Evolutionary conservation across 2,113 vertebrate species (phyloP), one percentile per base, ranked within the genome.

Genomic region (Syngnathus typhle): DNA sequence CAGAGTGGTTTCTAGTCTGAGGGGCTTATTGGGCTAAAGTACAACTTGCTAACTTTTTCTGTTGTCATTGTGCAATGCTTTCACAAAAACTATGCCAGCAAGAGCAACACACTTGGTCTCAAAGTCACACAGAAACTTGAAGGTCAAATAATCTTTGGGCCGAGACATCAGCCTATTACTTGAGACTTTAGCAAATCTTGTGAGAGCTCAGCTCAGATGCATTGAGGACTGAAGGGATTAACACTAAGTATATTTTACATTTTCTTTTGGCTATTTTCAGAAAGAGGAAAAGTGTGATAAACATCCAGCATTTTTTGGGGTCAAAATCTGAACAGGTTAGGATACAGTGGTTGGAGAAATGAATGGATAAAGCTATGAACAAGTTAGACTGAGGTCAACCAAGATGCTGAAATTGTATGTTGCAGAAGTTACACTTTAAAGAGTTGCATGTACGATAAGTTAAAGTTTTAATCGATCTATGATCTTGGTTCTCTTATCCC

Each of bases 391-490:
- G 41, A 21, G 37, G 15, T 13, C 9, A 21, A 54, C 18, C n/a
- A 23, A 1, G 8, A 11, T 21, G 2, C 16, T 49, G 47, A 49
- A 49, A 49, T 49, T 3, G 9, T 54, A 23, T 58, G 27, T 36
- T 23, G 16, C 36, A 4, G 8, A 36, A 9, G 27, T 16, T 36
- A 36, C 15, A 36, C 27, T 36, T 38, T 68, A 71, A 82, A 83
- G n/a, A 61, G 19, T 44, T 62, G n/a, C 41, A 23, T 62, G 60
- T 44, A 75, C 64, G 70, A 78, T 71, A 67, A 73, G 63, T 77
- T 43, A 81, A 69, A 51, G 78, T 85, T 79, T 64, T 58, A 78
- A 84, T 81, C 74, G 83, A 87, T 80, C 69, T 62, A 21, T 19
- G 72, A 55, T 59, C 67, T 44, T 76, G 76, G 74, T 70, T 62